Evolutionary conservation across 2,797 vertebrate genomes (phyloP), one percentile per base, ranked within the genome.

Genomic region (Gymnoscopelus microlampas): DNA sequence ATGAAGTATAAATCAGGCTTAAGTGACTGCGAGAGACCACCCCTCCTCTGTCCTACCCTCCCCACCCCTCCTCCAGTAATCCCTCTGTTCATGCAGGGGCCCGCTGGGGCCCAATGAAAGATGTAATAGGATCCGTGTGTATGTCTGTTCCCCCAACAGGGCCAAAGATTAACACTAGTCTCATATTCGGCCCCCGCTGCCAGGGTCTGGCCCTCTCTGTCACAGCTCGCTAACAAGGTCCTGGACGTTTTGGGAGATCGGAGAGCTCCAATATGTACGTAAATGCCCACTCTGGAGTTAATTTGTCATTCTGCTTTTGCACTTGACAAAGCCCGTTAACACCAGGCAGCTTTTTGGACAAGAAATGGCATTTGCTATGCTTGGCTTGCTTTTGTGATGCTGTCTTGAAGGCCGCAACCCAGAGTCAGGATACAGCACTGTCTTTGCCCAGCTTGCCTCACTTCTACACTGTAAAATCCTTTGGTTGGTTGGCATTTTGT

Each of bases 161-260:
- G 94, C 91, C 81, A 77, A 92, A 96, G 95, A 97, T 98, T 98
- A 97, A 95, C 96, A 94, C 95, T 90, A 95, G 95, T 95, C 96
- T 96, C 96, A 94, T 93, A 95, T 97, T 97, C 92, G 81, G 83
- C 90, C 91, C 86, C 83, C 87, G 91, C 91, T 94, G 90, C 92
- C 89, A 90, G 91, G 81, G 71, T 39, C 67, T 59, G 79, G 76
- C 72, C 73, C 76, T 79, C 79, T 74, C 66, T 79, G 84, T 89
- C 82, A 77, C 81, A 83, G 47, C 73, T 75, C 91, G 79, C 77
- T 68, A 87, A 86, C 82, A 84, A 88, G 83, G 66, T 44, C 39
- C 66, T 59, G 72, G 77, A 73, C 70, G 58, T 75, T 75, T 81
- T 53, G 39, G 80, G 59, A 68, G 56, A 35, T 63, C 68, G 50